Evolutionary conservation across 2,888 invertebrate genomes (phyloP).

Genomic region (Clanis bilineata): DNA sequence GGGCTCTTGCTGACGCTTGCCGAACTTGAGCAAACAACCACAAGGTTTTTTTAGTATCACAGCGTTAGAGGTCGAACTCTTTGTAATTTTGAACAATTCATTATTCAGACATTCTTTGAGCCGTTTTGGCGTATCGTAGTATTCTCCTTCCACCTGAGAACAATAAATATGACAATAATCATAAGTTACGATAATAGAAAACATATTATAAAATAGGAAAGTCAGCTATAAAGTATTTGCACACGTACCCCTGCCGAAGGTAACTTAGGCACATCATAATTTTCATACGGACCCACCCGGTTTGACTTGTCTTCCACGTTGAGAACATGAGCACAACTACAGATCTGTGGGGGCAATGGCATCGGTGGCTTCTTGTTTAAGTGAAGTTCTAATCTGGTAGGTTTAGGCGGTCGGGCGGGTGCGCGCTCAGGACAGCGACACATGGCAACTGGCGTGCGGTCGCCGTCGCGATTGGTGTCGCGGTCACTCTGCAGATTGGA

Average conservation of each 20-base stretch:
- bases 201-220: not conserved
- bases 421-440: slow-evolving; percentile 54
- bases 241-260: slow-evolving; percentile 77
- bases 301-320: slow-evolving; percentile 43
- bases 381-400: slow-evolving; percentile 49
- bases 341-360: slow-evolving; percentile 45
- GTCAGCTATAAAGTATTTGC: too few species aligned
- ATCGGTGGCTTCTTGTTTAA: slow-evolving; percentile 58
- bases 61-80: slow-evolving; percentile 77
- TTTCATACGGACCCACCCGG: slow-evolving; percentile 85
- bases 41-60: slow-evolving; percentile 86
- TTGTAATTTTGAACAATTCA: slow-evolving; percentile 71
- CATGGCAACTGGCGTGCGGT: not conserved
- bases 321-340: slow-evolving; percentile 43
- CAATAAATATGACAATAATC: slow-evolving; percentile 14
- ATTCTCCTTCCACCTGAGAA: slow-evolving; percentile 74
- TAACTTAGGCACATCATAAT: slow-evolving; percentile 89
- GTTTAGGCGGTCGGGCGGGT: slow-evolving; percentile 85
- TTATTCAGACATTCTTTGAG: slow-evolving; percentile 85
- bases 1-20: slow-evolving; percentile 57
- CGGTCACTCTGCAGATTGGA: slow-evolving; percentile 25
- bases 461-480: slow-evolving; percentile 24
- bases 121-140: slow-evolving; percentile 89
- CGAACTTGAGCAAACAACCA: slow-evolving; percentile 84
- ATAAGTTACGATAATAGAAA: not conserved